Base-by-base conservation (phyloP, 2,113 vertebrate species). In the Protobothrops mucrosquamatus region DNA sequence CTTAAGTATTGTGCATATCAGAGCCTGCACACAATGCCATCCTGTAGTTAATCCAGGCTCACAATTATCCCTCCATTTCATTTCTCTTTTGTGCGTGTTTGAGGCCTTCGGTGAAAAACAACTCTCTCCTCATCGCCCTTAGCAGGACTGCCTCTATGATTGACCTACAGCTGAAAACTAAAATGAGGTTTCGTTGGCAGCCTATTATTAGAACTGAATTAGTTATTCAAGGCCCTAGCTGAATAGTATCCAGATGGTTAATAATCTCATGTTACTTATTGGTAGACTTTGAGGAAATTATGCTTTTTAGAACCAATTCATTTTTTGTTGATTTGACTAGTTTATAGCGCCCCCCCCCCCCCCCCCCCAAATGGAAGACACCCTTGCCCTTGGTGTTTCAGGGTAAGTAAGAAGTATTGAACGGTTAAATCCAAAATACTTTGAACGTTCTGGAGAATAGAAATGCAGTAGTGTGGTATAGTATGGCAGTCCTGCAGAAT, bases 191-290 rank as follows among this genome's bases (percentile, higher is more conserved):
- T 91, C 11, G 87, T 61, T 43, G n/a, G 18, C 48, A 26, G 54
- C 90, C 51, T 89, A 54, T 85, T 57, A 88, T 52, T 85, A 91
- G 56, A 89, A 93, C 39, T 93, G 81, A 90, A 69, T 87, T 39
- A 91, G 94, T 52, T 91, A 90, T 81, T 9, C n/a, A 10, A 94
- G 43, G 85, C 86, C 51, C 22, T 91, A 18, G 9, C 89, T 69
- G 74, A 52, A 89, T 92, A 22, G 85, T 20, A 18, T 91, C 91
- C 29, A 92, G 88, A 46, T 90, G 54, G 46, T 93, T 69, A 87
- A 57, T 51, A 69, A 34, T 46, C 85, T 24, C 8, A 3, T 26
- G 26, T 56, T 89, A 39, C 81, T 88, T 43, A 56, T 10, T 26
- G 48, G 46, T 22, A 87, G 52, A 81, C 51, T 24, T 43, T 6